phyloP scores from a whole-genome alignment of 2,797 vertebrate species.

The Pteronotus mesoamericanus region DNA sequence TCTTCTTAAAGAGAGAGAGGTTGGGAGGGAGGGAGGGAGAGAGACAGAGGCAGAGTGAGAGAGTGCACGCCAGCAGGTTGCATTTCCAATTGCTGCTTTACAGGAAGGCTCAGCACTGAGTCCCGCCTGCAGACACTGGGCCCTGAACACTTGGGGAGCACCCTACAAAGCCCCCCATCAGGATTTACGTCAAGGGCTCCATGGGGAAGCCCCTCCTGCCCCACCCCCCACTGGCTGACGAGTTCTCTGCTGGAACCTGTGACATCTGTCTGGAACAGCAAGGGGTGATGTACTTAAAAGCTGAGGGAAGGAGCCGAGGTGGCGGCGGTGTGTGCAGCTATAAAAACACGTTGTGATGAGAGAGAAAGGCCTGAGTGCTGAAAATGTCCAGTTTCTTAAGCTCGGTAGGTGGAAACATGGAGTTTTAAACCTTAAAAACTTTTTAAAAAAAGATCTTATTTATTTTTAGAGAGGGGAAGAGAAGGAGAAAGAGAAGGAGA shows the following conservation, averaged over 20 bases:
- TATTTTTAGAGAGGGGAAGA: background rate
- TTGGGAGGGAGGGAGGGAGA: background rate
- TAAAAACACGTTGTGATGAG: background rate
- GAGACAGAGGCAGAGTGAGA: background rate
- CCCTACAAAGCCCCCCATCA: background rate
- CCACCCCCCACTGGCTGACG: rapidly evolving
- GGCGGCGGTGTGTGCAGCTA: rapidly evolving
- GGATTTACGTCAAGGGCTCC: background rate
- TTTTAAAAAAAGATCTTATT: background rate
- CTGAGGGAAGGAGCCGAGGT: background rate
- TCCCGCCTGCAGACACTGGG: background rate
- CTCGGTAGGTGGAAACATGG: background rate
- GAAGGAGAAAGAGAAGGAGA: too few species aligned
- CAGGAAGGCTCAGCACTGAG: background rate
- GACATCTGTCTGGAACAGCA: rapidly evolving
- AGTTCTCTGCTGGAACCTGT: background rate
- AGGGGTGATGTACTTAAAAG: too few species aligned
- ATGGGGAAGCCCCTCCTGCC: background rate
- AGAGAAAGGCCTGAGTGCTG: background rate
- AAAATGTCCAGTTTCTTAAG: background rate
- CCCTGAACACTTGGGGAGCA: background rate
- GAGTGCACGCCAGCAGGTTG: background rate
- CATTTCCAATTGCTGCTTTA: background rate
- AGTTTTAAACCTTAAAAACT: background rate
- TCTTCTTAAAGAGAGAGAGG: background rate